Evolutionary conservation across 2,113 vertebrate species (phyloP), one percentile per base, ranked within the genome.

Genomic region (Zosterops hypoxanthus): DNA sequence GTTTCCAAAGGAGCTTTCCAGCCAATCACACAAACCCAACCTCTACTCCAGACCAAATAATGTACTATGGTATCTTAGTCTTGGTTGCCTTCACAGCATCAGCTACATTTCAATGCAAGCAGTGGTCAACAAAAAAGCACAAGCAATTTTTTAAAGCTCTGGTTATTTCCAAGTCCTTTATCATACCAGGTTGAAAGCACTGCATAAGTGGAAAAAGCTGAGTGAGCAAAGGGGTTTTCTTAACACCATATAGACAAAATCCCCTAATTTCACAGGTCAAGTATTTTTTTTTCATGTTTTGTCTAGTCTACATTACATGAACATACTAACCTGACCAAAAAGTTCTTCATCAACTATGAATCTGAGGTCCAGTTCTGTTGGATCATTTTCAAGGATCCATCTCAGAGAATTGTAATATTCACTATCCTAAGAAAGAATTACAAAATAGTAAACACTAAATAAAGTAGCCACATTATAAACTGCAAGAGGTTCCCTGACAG

Each of bases 361-460:
- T 84, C 98, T 98, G 81, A 99, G 98, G 97, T 99, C 99, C 97
- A 99, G 92, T 82, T 99, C 99, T 63, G 98, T 92, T 21, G 99
- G 99, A 91, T 99, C 99, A 46, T 99, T 99, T 97, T 99, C 99
- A 97, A 99, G 98, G 97, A 99, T 99, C 99, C 99, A 99, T 88
- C 97, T 98, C 66, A 99, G 91, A 49, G 99, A 99, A 97, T 99
- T 99, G 64, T 99, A 99, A 97, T 99, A 99, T 86, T 99, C 99
- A 91, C 98, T 98, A 86, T 99, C 99, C 99, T 99, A 91, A 92
- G 28, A 86, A 19, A 84, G 17, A 82, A 92, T 87, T 14, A 19
- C 20, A 73, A 66, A 61, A 61, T 0, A 69, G 31, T 57, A 53
- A 94, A 50, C 14, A 60, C 33, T 78, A 84, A 75, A 64, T 6